Conservation (phyloP, 2,888 invertebrate species). For the Zhuqinia jingwanae region DNA sequence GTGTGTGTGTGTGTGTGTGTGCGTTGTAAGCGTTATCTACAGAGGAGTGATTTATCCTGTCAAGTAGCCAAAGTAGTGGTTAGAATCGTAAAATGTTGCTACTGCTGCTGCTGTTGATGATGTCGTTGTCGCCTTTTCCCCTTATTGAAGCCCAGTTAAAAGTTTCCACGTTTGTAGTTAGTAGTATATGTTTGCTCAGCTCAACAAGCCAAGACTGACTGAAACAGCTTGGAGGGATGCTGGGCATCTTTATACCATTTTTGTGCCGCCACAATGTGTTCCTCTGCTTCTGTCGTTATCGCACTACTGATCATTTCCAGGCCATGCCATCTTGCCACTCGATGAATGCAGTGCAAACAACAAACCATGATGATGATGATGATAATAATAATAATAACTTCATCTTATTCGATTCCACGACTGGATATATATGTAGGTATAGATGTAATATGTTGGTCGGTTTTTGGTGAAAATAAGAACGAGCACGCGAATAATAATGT, state of each 20-base stretch:
- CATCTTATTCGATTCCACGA: conserved; percentile 18
- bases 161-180: too few species aligned
- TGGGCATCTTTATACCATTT: conserved; percentile 32
- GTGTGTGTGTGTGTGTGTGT: neutral
- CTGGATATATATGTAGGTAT: too few species aligned
- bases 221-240: conserved; percentile 3
- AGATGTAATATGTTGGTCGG: too few species aligned
- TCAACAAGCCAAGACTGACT: conserved; percentile 54
- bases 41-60: conserved; percentile 28
- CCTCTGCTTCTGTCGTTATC: neutral
- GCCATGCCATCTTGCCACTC: neutral
- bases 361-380: conserved; percentile 11
- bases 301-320: neutral
- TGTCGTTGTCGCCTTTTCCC: conserved; percentile 12
- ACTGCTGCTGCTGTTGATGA: too few species aligned
- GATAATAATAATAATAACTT: conserved; percentile 40
- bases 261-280: neutral
- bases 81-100: neutral
- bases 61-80: conserved; percentile 35
- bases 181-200: conserved; percentile 47
- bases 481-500: neutral
- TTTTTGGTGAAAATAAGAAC: conserved; percentile 15
- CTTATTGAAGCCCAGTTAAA: neutral
- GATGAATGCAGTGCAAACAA: neutral
- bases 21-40: conserved; percentile 11